Evolutionary conservation across 2,113 vertebrate genomes (phyloP), one percentile per base, ranked within the genome.

Genomic region (Coryphaenoides rupestris): DNA sequence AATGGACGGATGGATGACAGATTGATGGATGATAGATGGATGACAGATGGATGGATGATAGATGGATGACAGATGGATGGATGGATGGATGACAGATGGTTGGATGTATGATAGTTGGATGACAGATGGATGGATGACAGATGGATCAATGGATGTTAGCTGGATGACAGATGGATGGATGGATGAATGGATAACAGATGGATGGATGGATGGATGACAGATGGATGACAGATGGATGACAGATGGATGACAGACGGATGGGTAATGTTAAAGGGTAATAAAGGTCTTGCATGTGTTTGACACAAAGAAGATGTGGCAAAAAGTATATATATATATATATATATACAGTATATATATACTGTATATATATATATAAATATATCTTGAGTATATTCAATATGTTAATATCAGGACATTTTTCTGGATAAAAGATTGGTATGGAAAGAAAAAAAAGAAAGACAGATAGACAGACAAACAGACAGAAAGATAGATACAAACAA

Each of bases 401-500:
- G n/a, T n/a, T n/a, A n/a, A n/a, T n/a, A n/a, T n/a, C n/a, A n/a
- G n/a, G n/a, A n/a, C n/a, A n/a, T n/a, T n/a, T n/a, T n/a, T n/a
- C n/a, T n/a, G n/a, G n/a, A n/a, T n/a, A n/a, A n/a, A n/a, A n/a
- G n/a, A n/a, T n/a, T n/a, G n/a, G n/a, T n/a, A n/a, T n/a, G n/a
- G n/a, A n/a, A n/a, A n/a, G 80, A 73, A 84, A 89, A 88, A 88
- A 75, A 60, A 74, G 83, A 87, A 58, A 68, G 90, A 84, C 82
- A 75, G 61, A 69, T 49, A 10, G 56, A 61, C 58, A 54, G 28
- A 67, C 66, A 65, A 19, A 28, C 17, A 55, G 26, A 45, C 26
- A 19, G 15, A n/a, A n/a, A n/a, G n/a, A n/a, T n/a, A n/a, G n/a
- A n/a, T n/a, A n/a, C n/a, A n/a, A n/a, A n/a, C n/a, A n/a, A n/a